Percentiles rank a stretch among this genome's conserved stretches.
Evolutionary conservation across 2,888 invertebrate genomes (phyloP).

Genomic region (Melipona beecheii): DNA sequence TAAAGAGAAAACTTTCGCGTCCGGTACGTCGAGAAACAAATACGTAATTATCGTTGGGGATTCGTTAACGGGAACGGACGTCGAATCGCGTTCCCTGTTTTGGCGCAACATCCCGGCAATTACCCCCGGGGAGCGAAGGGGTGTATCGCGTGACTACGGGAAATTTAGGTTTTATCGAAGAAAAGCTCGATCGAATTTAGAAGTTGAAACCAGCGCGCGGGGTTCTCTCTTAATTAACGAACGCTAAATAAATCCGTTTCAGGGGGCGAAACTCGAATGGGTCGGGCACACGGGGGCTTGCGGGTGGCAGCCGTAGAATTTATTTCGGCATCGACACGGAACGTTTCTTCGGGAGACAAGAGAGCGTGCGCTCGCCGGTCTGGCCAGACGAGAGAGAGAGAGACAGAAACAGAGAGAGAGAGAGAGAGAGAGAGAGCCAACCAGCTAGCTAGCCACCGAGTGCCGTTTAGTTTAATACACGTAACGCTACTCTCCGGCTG

Average conservation of each 20-base stretch:
- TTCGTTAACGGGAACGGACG: slow-evolving; percentile 51
- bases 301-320: slow-evolving; percentile 49
- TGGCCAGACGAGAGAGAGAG: background rate
- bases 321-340: slow-evolving; percentile 65
- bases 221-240: slow-evolving; percentile 60
- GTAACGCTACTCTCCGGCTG: slow-evolving; percentile 81
- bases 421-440: background rate
- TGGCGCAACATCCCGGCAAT: slow-evolving; percentile 43
- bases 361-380: slow-evolving; percentile 15
- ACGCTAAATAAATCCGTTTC: slow-evolving; percentile 58
- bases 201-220: slow-evolving; percentile 49
- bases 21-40: background rate
- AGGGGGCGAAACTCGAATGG: slow-evolving; percentile 41
- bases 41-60: slow-evolving; percentile 40
- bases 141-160: slow-evolving; percentile 53
- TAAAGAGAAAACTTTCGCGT: background rate
- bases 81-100: slow-evolving; percentile 45
- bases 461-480: slow-evolving; percentile 81
- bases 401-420: background rate
- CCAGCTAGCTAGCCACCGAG: slow-evolving; percentile 50
- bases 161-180: slow-evolving; percentile 57
- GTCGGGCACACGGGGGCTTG: slow-evolving; percentile 7
- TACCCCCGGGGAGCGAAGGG: slow-evolving; percentile 17
- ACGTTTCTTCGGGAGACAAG: slow-evolving; percentile 60
- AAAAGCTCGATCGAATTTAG: slow-evolving; percentile 57